A percentile compares a stretch with the other conserved stretches of the same genome.
Evolutionary conservation across 2,113 vertebrate genomes (phyloP).

Genomic region (Menidia beryllina): DNA sequence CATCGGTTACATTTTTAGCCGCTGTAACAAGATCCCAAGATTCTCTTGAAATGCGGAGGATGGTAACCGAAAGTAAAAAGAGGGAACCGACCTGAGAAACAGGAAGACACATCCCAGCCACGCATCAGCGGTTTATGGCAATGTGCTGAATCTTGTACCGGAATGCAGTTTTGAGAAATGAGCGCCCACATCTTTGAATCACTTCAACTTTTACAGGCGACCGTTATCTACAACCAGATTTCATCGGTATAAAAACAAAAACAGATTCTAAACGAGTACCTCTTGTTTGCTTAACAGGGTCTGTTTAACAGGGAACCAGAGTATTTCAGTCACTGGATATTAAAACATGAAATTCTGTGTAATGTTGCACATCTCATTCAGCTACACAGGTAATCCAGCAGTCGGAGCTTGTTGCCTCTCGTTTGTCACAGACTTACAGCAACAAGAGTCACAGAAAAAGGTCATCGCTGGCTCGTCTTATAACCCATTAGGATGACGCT

Average conservation of each 20-base stretch:
- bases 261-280: too few species aligned
- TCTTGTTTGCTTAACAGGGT: too few species aligned
- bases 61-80: conserved; percentile 11
- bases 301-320: too few species aligned
- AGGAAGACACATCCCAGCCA: neutral
- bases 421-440: neutral
- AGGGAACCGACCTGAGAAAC: conserved; percentile 28
- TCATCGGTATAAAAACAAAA: too few species aligned
- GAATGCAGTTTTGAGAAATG: neutral
- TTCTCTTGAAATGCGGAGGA: neutral
- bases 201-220: too few species aligned
- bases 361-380: neutral
- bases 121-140: neutral
- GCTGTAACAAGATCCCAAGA: neutral
- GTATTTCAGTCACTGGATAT: conserved; percentile 7
- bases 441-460: neutral
- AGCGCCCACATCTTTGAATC: neutral
- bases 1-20: neutral
- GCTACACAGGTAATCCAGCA: neutral
- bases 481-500: conserved; percentile 29
- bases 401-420: neutral
- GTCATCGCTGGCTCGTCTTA: neutral
- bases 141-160: neutral
- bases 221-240: too few species aligned
- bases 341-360: neutral